phyloP scores from a whole-genome alignment of 1,140 invertebrate species.

The Bombus terrestris region DNA sequence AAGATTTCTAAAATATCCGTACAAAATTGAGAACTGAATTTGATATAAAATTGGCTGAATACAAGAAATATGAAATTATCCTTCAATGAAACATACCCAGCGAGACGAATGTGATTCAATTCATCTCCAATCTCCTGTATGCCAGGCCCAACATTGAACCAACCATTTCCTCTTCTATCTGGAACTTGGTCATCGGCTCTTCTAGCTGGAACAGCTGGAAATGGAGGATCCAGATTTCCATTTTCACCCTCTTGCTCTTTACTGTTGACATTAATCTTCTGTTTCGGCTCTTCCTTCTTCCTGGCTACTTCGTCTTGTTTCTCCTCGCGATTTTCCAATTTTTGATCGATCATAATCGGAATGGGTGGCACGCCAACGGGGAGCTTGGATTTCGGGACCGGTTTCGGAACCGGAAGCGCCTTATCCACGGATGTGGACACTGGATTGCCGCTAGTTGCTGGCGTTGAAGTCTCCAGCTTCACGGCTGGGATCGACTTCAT shows the following conservation, averaged over 20 bases:
- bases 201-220: conserved; percentile 42
- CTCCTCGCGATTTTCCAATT: conserved; percentile 53
- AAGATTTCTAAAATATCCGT: too few relatives aligned
- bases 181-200: conserved; percentile 72
- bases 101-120: conserved; percentile 73
- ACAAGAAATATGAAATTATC: too few relatives aligned
- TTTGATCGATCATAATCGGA: conserved; percentile 71
- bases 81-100: conserved; percentile 54
- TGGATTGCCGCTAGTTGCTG: conserved; percentile 59
- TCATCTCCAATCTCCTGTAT: conserved; percentile 81
- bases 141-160: conserved; percentile 71
- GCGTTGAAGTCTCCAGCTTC: conserved; percentile 63
- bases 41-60: too few relatives aligned
- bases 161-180: conserved; percentile 70
- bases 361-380: conserved; percentile 79
- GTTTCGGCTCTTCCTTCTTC: conserved; percentile 24
- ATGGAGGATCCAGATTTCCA: conserved; percentile 58
- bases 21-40: too few relatives aligned
- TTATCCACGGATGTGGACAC: conserved; percentile 62
- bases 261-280: conserved; percentile 34
- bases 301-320: conserved; percentile 30
- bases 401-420: conserved; percentile 33
- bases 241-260: conserved; percentile 58
- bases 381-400: conserved; percentile 72
- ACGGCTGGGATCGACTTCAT: conserved; percentile 58